phyloP scores from a whole-genome alignment of 2,888 invertebrate species.

The Bugula neritina region DNA sequence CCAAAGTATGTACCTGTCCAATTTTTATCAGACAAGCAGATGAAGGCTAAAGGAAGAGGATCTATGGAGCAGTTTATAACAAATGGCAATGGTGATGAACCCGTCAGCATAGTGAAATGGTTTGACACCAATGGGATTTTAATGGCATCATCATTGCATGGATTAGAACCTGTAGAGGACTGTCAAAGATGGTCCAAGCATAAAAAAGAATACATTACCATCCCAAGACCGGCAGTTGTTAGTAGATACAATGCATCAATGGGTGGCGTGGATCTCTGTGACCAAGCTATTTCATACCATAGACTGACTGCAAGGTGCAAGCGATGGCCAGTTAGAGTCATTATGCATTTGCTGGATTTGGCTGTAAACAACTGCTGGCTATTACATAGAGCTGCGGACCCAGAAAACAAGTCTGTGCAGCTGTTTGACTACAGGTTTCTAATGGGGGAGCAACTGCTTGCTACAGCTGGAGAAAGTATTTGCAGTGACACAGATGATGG shows the following conservation, averaged over 20 bases:
- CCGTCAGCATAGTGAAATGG: neutral
- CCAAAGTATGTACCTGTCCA: neutral
- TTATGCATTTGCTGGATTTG: neutral
- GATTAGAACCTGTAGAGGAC: neutral
- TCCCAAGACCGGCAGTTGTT: neutral
- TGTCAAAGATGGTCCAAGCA: constrained; percentile 5
- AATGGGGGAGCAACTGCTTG: too few relatives aligned
- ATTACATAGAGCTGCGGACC: neutral
- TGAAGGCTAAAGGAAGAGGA: neutral
- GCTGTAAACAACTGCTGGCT: constrained; percentile 1
- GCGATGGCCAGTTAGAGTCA: neutral
- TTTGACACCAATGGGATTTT: neutral
- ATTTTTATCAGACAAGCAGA: neutral
- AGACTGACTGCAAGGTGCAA: neutral
- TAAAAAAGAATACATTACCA: neutral
- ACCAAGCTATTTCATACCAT: too few relatives aligned
- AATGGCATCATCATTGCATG: neutral
- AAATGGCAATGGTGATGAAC: neutral
- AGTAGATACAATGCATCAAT: neutral
- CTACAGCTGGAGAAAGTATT: neutral
- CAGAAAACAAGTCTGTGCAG: neutral
- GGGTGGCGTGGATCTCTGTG: constrained; percentile 18
- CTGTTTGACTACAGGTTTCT: too few relatives aligned
- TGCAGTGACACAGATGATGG: neutral
- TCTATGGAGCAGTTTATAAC: constrained; percentile 1